Evolutionary conservation across 2,113 vertebrate genomes (phyloP).

Genomic region (Vidua macroura): DNA sequence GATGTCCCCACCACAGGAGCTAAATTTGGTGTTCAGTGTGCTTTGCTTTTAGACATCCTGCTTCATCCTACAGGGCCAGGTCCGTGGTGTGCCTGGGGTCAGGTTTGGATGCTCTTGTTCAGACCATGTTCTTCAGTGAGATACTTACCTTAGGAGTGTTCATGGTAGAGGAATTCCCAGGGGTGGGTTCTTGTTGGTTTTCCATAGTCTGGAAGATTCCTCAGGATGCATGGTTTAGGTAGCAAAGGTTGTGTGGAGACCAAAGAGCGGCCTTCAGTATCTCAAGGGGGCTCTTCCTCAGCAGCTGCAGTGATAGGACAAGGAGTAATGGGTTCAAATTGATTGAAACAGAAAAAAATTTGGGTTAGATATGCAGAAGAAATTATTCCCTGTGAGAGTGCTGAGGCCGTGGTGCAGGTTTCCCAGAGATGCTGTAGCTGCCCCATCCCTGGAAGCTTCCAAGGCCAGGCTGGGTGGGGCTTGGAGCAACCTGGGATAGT

Average conservation of each 20-base stretch:
- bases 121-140: neutral
- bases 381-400: neutral
- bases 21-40: neutral
- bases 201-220: neutral
- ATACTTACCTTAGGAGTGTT: neutral
- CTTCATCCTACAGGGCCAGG: neutral
- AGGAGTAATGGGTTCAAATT: neutral
- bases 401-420: neutral
- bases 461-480: accelerated
- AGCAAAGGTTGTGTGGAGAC: neutral
- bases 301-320: neutral
- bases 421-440: neutral
- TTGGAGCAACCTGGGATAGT: neutral
- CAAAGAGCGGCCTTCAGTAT: neutral
- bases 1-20: neutral
- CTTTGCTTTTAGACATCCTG: neutral
- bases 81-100: neutral
- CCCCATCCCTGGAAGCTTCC: neutral
- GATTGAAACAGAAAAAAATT: neutral
- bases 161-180: neutral
- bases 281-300: neutral
- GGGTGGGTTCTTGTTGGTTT: neutral
- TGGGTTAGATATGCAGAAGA: neutral
- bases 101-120: neutral
- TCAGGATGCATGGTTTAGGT: neutral